Conservation (phyloP, 1,140 invertebrate genomes). For the Mizuhopecten yessoensis region DNA sequence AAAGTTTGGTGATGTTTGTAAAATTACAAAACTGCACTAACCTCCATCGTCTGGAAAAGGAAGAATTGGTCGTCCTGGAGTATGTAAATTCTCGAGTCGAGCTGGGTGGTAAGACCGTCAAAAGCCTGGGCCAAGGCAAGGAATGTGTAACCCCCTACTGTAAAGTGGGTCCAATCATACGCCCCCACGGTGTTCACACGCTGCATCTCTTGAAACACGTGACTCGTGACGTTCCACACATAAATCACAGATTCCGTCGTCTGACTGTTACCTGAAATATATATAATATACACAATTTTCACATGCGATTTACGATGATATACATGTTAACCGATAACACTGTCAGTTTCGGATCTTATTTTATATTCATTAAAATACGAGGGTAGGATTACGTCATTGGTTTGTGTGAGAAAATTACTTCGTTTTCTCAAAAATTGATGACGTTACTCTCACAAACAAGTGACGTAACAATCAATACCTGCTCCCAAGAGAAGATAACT, state of each 20-base stretch:
- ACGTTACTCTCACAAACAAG: too few species aligned
- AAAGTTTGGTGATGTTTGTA: too few species aligned
- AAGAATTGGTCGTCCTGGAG: constrained; percentile 77
- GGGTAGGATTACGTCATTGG: too few species aligned
- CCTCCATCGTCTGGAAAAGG: constrained; percentile 80
- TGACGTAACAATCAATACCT: too few species aligned
- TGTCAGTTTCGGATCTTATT: too few species aligned
- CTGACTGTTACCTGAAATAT: constrained; percentile 71
- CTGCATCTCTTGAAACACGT: constrained; percentile 74
- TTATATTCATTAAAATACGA: too few species aligned
- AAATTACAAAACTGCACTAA: constrained; percentile 61
- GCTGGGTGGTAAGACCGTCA: constrained; percentile 72
- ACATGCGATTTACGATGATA: too few species aligned
- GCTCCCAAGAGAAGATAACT: too few species aligned
- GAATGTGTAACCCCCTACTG: constrained; percentile 78
- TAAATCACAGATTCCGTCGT: constrained; percentile 77
- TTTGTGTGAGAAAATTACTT: too few species aligned
- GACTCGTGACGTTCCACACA: constrained; percentile 70
- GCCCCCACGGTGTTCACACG: constrained; percentile 77
- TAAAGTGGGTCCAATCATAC: constrained; percentile 81
- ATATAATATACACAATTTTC: too few species aligned
- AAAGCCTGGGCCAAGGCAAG: constrained; percentile 80
- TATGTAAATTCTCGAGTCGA: constrained; percentile 78
- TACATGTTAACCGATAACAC: too few species aligned
- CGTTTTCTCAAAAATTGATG: too few species aligned